Conservation (phyloP, 2,113 vertebrate genomes). For the Entosphenus tridentatus region DNA sequence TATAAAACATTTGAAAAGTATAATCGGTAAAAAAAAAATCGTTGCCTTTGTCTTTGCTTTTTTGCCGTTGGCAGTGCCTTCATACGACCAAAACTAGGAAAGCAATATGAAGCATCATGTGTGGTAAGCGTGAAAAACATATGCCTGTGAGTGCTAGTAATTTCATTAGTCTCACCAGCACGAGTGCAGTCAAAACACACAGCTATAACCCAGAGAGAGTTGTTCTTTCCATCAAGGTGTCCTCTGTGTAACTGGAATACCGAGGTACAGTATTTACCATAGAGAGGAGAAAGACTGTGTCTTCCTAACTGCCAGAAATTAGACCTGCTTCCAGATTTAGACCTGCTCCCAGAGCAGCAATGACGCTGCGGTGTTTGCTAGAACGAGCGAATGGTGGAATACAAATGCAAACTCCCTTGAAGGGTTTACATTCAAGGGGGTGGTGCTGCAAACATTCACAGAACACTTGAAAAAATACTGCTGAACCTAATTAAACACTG, state of each 20-base stretch:
- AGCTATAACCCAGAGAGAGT: slow-evolving; percentile 9
- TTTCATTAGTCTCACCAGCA: too few relatives aligned
- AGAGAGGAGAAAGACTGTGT: not conserved
- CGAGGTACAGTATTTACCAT: not conserved
- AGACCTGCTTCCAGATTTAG: too few relatives aligned
- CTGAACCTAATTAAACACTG: too few relatives aligned
- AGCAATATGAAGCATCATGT: slow-evolving; percentile 96
- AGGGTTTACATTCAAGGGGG: too few relatives aligned
- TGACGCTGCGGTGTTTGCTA: too few relatives aligned
- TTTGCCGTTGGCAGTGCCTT: slow-evolving; percentile 49
- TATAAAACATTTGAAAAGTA: not conserved
- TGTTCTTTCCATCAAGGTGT: not conserved
- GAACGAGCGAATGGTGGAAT: too few relatives aligned
- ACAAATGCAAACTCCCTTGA: too few relatives aligned
- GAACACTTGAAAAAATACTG: too few relatives aligned
- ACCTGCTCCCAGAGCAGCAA: too few relatives aligned
- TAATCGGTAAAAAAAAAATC: not conserved
- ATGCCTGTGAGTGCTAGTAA: not conserved
- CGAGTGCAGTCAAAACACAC: not conserved
- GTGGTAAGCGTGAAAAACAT: slow-evolving; percentile 47
- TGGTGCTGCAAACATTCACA: too few relatives aligned
- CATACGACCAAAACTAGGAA: slow-evolving; percentile 88
- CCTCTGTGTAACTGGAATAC: not conserved
- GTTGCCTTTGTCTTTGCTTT: slow-evolving; percentile 3
- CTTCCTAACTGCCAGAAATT: not conserved